These are phyloP conservation scores for Sphinx pinastri DNA, from an alignment of 2,888 invertebrate species.

Conservation along the genomic window DNA sequence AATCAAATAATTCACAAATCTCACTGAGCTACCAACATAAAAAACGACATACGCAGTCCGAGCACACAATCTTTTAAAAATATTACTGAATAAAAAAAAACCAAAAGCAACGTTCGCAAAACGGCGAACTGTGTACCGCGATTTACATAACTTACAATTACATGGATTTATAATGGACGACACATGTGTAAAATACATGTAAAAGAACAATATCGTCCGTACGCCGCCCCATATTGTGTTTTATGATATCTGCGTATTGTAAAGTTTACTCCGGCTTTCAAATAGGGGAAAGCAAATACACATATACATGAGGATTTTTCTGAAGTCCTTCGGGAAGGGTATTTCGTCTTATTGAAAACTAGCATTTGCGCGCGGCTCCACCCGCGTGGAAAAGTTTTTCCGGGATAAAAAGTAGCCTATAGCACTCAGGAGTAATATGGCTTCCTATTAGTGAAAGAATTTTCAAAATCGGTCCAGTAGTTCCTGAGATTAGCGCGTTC, in stretches of 20 bases:
- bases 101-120: constrained; percentile 17
- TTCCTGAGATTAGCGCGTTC: no score
- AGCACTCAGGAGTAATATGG: no score
- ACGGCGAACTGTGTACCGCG: constrained; percentile 36
- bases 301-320: background rate
- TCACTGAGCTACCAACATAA: no score
- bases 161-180: constrained; percentile 62
- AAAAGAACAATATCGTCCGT: constrained; percentile 50
- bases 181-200: constrained; percentile 61
- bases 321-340: background rate
- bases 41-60: no score
- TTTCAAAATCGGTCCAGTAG: no score
- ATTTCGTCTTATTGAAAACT: background rate
- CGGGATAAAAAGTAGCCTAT: no score
- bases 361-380: no score
- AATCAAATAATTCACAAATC: no score
- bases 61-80: background rate
- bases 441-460: no score
- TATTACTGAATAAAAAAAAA: background rate
- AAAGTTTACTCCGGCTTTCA: background rate
- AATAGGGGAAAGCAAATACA: background rate
- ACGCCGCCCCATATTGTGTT: constrained; percentile 41
- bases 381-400: no score
- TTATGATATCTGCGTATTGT: constrained; percentile 51
- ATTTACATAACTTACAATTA: constrained; percentile 66